These are phyloP conservation scores for Nebria brevicollis DNA, from an alignment of 2,888 invertebrate species.

Conservation along the genomic window DNA sequence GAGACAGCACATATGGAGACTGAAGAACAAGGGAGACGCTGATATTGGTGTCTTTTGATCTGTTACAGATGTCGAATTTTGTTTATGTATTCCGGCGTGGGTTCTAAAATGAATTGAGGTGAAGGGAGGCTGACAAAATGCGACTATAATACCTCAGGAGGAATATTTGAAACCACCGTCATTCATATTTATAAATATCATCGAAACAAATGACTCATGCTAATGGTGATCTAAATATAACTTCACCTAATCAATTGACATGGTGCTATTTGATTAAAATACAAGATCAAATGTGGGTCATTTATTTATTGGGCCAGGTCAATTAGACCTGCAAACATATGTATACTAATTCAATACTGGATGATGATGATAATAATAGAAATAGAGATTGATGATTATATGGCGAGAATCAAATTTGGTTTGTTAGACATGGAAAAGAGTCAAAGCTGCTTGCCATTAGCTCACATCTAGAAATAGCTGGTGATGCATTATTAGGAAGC, in stretches of 20 bases:
- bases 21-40: neutral
- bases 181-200: neutral
- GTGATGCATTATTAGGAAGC: slow-evolving; percentile 15
- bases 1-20: neutral
- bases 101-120: neutral
- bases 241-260: slow-evolving; percentile 25
- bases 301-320: slow-evolving; percentile 39
- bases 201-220: neutral
- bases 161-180: neutral
- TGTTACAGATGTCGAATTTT: slow-evolving; percentile 60
- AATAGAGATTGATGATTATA: slow-evolving; percentile 24
- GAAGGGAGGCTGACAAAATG: neutral
- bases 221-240: neutral
- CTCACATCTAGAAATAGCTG: slow-evolving; percentile 41
- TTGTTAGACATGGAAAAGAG: neutral
- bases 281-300: slow-evolving; percentile 39
- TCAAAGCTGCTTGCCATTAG: slow-evolving; percentile 26
- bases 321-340: slow-evolving; percentile 42
- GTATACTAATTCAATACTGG: slow-evolving; percentile 36
- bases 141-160: neutral
- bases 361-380: slow-evolving; percentile 24
- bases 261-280: slow-evolving; percentile 42
- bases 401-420: neutral
- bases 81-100: slow-evolving; percentile 18
- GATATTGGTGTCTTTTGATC: slow-evolving; percentile 53